These are phyloP conservation scores for Bathynomus jamesi DNA, from an alignment of 1,140 invertebrate species.

Conservation along the genomic window DNA sequence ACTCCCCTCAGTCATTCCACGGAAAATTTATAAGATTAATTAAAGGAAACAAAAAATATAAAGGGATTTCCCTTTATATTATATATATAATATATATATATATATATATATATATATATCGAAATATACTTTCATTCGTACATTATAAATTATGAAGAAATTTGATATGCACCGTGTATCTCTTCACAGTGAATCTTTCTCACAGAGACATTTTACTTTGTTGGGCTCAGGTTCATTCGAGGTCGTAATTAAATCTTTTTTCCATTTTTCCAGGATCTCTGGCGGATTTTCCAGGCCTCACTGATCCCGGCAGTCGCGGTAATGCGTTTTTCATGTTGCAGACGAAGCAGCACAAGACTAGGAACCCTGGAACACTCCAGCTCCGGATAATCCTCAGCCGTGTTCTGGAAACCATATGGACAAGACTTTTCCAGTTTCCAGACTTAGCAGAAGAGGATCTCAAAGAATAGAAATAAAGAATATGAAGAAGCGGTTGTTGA, in stretches of 20 bases:
- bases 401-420: not conserved
- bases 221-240: not conserved
- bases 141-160: not conserved
- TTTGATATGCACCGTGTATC: no score
- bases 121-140: not conserved
- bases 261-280: not conserved
- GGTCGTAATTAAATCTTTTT: not conserved
- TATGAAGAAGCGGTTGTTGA: not conserved
- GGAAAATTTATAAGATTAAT: no score
- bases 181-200: not conserved
- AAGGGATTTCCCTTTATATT: no score
- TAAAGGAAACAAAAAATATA: not conserved
- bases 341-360: not conserved
- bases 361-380: not conserved
- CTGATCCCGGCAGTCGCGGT: not conserved
- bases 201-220: not conserved
- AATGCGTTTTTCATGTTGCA: not conserved
- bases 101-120: conserved; percentile 1
- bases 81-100: not conserved
- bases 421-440: not conserved
- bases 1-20: no score
- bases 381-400: not conserved
- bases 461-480: not conserved
- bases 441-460: not conserved
- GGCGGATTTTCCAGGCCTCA: not conserved